Conservation (phyloP, 1,140 invertebrate species). For the Gryllus bimaculatus region DNA sequence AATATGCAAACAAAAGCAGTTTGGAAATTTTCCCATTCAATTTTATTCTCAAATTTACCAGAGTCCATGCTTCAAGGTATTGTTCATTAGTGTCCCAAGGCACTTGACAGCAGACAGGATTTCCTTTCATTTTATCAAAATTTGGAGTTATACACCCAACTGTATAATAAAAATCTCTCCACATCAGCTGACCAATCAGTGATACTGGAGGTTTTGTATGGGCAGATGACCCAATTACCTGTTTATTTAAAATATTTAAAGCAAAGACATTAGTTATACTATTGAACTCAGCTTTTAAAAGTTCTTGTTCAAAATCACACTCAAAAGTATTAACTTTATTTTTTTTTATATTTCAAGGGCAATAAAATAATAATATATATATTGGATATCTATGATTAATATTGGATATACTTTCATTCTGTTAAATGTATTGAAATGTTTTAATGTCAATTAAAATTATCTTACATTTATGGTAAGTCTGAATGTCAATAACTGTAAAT, state of each 20-base stretch:
- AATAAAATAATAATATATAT: no score
- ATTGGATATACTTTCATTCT: no score
- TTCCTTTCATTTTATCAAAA: constrained; percentile 61
- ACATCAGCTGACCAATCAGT: constrained; percentile 56
- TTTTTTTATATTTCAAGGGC: no score
- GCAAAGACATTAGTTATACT: background rate
- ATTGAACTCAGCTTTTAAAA: background rate
- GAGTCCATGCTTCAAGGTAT: constrained; percentile 54
- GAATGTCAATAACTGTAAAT: no score
- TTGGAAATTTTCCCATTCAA: background rate
- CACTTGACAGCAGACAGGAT: constrained; percentile 59
- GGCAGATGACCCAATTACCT: constrained; percentile 36
- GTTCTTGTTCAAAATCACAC: background rate
- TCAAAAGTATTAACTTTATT: background rate
- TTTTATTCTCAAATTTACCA: constrained; percentile 26
- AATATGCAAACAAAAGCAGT: background rate
- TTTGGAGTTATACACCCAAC: constrained; percentile 58
- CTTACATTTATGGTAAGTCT: no score
- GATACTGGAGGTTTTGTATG: constrained; percentile 51
- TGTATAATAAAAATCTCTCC: constrained; percentile 69
- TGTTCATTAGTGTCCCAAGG: constrained; percentile 56
- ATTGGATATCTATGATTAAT: no score
- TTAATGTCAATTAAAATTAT: no score
- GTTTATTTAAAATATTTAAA: constrained; percentile 17
- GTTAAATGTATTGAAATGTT: no score